Percentiles rank a stretch among this genome's conserved stretches.
phyloP scores from a whole-genome alignment of 2,113 vertebrate species.

The Chionis minor region DNA sequence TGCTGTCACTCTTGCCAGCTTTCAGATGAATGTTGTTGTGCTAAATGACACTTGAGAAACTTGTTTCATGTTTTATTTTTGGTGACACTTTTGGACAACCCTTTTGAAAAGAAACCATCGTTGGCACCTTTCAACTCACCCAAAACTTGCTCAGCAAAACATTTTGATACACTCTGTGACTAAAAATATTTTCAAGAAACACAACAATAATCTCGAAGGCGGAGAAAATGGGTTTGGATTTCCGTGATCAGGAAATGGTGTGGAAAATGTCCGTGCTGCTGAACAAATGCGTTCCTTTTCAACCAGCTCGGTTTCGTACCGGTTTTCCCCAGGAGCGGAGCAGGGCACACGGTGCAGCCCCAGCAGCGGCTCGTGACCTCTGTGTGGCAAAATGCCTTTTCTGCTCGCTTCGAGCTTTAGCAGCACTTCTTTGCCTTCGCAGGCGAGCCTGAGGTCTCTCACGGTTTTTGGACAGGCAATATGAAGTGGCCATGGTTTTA shows the following conservation, averaged over 20 bases:
- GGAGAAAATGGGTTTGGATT: slow-evolving; percentile 5
- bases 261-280: not conserved
- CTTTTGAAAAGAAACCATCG: slow-evolving; percentile 23
- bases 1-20: slow-evolving; percentile 5
- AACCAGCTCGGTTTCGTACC: not conserved
- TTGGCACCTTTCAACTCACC: slow-evolving; percentile 45
- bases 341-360: not conserved
- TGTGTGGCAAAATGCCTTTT: not conserved
- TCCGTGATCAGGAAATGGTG: not conserved
- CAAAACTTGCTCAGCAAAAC: slow-evolving; percentile 23
- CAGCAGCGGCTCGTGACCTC: not conserved
- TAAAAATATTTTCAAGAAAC: slow-evolving; percentile 44
- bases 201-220: not conserved
- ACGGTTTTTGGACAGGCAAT: not conserved
- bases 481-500: not conserved
- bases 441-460: not conserved
- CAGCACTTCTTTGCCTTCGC: not conserved
- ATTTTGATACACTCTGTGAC: not conserved
- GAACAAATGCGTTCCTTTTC: not conserved
- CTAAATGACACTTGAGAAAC: slow-evolving; percentile 30
- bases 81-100: slow-evolving; percentile 28
- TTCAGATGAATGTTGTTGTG: slow-evolving; percentile 18
- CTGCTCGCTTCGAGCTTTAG: not conserved
- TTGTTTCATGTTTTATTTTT: slow-evolving; percentile 52
- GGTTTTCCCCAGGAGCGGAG: not conserved